These are phyloP conservation scores for Trisateles emortualis DNA, from an alignment of 2,888 invertebrate genomes.

Conservation along the genomic window DNA sequence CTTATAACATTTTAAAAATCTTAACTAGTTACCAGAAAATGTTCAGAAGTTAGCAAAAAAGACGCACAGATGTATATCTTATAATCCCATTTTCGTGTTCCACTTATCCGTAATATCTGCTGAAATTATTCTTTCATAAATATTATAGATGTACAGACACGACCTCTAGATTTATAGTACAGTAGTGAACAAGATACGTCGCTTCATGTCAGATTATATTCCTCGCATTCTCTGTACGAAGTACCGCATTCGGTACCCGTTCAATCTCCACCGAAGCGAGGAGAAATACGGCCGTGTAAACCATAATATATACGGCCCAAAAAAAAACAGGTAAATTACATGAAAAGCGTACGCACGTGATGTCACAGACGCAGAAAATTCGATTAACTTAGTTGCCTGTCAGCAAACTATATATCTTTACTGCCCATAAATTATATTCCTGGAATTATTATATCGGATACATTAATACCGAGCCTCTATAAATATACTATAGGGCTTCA, in stretches of 20 bases:
- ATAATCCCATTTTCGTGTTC: conserved; percentile 16
- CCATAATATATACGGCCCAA: conserved; percentile 67
- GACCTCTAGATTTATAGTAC: conserved; percentile 45
- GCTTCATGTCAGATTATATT: conserved; percentile 49
- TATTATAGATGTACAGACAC: conserved; percentile 39
- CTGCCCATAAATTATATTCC: conserved; percentile 65
- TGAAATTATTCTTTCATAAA: conserved; percentile 41
- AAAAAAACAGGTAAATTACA: conserved; percentile 74
- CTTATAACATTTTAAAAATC: not conserved
- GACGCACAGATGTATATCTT: conserved; percentile 1
- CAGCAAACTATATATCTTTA: conserved; percentile 71
- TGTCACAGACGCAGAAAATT: conserved; percentile 75
- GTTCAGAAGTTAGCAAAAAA: not conserved
- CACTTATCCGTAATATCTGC: conserved; percentile 14
- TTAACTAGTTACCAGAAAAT: not conserved
- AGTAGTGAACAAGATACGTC: conserved; percentile 40
- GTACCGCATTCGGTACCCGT: conserved; percentile 66
- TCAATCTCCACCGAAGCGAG: conserved; percentile 71
- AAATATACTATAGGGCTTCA: conserved; percentile 34
- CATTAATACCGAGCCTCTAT: conserved; percentile 55
- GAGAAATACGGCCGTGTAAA: conserved; percentile 74
- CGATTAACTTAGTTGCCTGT: conserved; percentile 72
- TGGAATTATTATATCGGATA: conserved; percentile 61
- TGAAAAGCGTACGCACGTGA: conserved; percentile 70
- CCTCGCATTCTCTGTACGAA: conserved; percentile 56